Percentiles rank a stretch among this genome's conserved stretches.
Evolutionary conservation across 2,888 invertebrate genomes (phyloP).

Genomic region (Drosophila prostipennis): DNA sequence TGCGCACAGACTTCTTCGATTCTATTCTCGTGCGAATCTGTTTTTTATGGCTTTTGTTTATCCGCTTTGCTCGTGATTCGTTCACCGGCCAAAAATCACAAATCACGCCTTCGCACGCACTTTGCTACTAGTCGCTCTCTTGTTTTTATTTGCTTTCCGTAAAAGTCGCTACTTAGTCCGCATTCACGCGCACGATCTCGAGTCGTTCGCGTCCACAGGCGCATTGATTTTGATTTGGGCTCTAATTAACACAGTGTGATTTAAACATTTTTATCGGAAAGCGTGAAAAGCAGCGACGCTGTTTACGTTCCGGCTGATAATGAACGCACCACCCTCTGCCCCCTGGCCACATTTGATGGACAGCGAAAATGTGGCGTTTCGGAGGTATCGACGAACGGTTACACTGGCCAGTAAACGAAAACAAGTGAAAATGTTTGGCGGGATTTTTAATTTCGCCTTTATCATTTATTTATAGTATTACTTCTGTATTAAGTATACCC

Average conservation of each 20-base stretch:
- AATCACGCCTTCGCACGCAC: slow-evolving; percentile 57
- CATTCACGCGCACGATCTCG: slow-evolving; percentile 63
- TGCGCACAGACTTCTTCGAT: slow-evolving; percentile 12
- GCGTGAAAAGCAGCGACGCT: slow-evolving; percentile 71
- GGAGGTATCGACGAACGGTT: not conserved
- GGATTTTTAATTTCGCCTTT: not conserved
- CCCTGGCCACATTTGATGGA: not conserved
- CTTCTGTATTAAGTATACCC: no score
- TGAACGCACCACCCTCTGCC: slow-evolving; percentile 23
- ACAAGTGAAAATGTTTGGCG: not conserved
- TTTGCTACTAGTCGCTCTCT: slow-evolving; percentile 18
- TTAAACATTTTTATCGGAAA: slow-evolving; percentile 78
- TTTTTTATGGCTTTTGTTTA: slow-evolving; percentile 71
- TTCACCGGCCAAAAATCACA: slow-evolving; percentile 73
- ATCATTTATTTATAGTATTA: not conserved
- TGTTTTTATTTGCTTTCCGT: slow-evolving; percentile 10
- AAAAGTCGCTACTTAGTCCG: slow-evolving; percentile 29
- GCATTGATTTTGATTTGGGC: slow-evolving; percentile 76
- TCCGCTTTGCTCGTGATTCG: slow-evolving; percentile 73
- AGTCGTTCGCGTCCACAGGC: slow-evolving; percentile 70
- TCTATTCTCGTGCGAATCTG: slow-evolving; percentile 39
- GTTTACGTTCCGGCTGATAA: slow-evolving; percentile 71
- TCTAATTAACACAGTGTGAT: slow-evolving; percentile 78
- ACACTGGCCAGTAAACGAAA: slow-evolving; percentile 5
- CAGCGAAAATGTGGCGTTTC: slow-evolving; percentile 3